These are phyloP conservation scores for Gouania willdenowi DNA, from an alignment of 2,797 vertebrate species.

Conservation along the genomic window DNA sequence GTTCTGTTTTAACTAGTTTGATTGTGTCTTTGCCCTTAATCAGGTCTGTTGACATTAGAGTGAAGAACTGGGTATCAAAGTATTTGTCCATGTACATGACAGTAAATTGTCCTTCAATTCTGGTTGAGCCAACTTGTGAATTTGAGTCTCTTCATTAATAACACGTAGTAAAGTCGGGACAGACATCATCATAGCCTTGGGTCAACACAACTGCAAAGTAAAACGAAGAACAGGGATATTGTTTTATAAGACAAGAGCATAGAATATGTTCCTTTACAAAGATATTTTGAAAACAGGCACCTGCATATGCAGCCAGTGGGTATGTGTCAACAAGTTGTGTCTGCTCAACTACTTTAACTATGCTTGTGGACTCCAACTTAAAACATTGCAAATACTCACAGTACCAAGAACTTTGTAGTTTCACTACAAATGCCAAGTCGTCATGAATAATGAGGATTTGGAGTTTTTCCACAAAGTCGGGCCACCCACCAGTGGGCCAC, in stretches of 20 bases:
- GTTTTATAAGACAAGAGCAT: not conserved
- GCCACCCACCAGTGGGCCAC: conserved; percentile 25
- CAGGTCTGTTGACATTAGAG: conserved; percentile 23
- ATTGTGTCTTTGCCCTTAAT: conserved; percentile 35
- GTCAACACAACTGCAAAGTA: conserved; percentile 11
- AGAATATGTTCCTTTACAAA: conserved; percentile 39
- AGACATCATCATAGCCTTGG: conserved; percentile 20
- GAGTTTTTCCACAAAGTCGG: conserved; percentile 36
- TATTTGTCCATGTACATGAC: conserved; percentile 37
- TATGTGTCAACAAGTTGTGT: conserved; percentile 37
- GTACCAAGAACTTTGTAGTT: conserved; percentile 36
- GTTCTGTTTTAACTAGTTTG: conserved; percentile 31
- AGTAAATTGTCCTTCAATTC: conserved; percentile 12
- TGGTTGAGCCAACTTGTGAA: conserved; percentile 26
- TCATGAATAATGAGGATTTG: conserved; percentile 26
- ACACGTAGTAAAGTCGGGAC: conserved; percentile 16
- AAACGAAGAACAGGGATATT: not conserved
- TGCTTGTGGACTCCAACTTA: conserved; percentile 27
- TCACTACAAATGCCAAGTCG: conserved; percentile 29
- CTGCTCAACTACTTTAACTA: conserved; percentile 34
- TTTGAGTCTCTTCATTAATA: conserved; percentile 24
- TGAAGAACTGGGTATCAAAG: conserved; percentile 33
- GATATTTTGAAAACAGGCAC: conserved; percentile 10
- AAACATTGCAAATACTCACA: conserved; percentile 38
- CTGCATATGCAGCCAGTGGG: conserved; percentile 19